phyloP scores from a whole-genome alignment of 1,140 invertebrate species.

The Hypsibius dujardini region DNA sequence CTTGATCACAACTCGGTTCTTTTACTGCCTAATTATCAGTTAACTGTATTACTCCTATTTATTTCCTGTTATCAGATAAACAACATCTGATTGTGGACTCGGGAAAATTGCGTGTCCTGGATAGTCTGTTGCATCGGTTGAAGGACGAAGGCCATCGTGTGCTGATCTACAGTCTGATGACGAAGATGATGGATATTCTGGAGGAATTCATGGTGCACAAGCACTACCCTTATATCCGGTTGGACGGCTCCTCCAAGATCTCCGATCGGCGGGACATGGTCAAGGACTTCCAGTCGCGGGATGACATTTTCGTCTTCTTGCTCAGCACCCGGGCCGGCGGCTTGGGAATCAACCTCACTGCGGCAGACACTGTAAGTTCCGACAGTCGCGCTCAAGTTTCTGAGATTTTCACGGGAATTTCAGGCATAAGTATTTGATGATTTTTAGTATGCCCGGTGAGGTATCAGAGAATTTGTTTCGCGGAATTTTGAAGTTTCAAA shows the following conservation, averaged over 20 bases:
- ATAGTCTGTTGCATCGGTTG: slow-evolving; percentile 57
- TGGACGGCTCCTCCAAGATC: slow-evolving; percentile 79
- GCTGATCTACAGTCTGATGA: slow-evolving; percentile 92
- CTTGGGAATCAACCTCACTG: slow-evolving; percentile 90
- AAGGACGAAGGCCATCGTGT: slow-evolving; percentile 75
- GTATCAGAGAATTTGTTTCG: too few relatives aligned
- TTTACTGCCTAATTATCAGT: not conserved
- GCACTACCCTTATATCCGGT: slow-evolving; percentile 73
- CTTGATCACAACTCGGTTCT: not conserved
- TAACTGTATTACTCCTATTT: slow-evolving; percentile 21
- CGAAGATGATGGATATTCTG: slow-evolving; percentile 81
- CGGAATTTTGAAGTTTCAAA: too few relatives aligned
- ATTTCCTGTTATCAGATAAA: slow-evolving; percentile 49
- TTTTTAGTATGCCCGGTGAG: too few relatives aligned
- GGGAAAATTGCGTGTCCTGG: slow-evolving; percentile 76
- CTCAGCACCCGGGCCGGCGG: slow-evolving; percentile 89
- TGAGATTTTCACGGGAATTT: too few relatives aligned
- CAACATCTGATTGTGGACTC: slow-evolving; percentile 72
- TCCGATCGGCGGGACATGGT: slow-evolving; percentile 78
- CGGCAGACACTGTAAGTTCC: slow-evolving; percentile 87
- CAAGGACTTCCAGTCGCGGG: slow-evolving; percentile 66
- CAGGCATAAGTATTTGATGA: too few relatives aligned
- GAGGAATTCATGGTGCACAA: slow-evolving; percentile 49
- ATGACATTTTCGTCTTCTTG: slow-evolving; percentile 79
- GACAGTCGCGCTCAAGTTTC: too few relatives aligned